Evolutionary conservation across 2,888 invertebrate genomes (phyloP).

Genomic region (Globia sparganii): DNA sequence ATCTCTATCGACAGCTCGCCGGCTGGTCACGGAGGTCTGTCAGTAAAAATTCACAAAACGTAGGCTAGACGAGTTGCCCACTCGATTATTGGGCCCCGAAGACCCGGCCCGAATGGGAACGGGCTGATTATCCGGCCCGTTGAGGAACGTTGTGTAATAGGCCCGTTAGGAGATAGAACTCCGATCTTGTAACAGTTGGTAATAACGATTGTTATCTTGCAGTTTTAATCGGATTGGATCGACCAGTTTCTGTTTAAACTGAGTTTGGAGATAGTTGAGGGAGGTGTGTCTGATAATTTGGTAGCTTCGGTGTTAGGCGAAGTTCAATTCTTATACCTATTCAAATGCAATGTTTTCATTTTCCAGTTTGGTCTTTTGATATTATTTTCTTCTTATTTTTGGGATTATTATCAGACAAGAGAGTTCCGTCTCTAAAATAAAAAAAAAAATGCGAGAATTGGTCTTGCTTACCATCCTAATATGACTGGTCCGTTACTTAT

Average conservation of each 20-base stretch:
- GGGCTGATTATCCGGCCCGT: slow-evolving; percentile 69
- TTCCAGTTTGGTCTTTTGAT: not conserved
- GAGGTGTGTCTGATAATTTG: slow-evolving; percentile 17
- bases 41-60: slow-evolving; percentile 84
- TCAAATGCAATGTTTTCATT: slow-evolving; percentile 4
- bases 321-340: not conserved
- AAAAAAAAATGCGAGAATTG: not conserved
- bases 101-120: slow-evolving; percentile 77
- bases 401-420: not conserved
- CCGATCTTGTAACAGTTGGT: slow-evolving; percentile 52
- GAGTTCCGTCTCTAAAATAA: not conserved
- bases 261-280: slow-evolving; percentile 12
- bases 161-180: slow-evolving; percentile 56
- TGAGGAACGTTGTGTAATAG: slow-evolving; percentile 60
- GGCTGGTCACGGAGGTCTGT: slow-evolving; percentile 62
- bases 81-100: slow-evolving; percentile 75
- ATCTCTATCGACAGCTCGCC: slow-evolving; percentile 49
- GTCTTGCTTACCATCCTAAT: too few relatives aligned
- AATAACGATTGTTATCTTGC: slow-evolving; percentile 61
- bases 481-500: too few relatives aligned
- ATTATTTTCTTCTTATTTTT: not conserved
- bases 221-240: slow-evolving; percentile 55
- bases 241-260: slow-evolving; percentile 17
- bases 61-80: slow-evolving; percentile 76
- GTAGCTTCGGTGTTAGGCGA: slow-evolving; percentile 10